These are phyloP conservation scores for Cranoglanis bouderius DNA, from an alignment of 2,113 vertebrate genomes.

Conservation along the genomic window DNA sequence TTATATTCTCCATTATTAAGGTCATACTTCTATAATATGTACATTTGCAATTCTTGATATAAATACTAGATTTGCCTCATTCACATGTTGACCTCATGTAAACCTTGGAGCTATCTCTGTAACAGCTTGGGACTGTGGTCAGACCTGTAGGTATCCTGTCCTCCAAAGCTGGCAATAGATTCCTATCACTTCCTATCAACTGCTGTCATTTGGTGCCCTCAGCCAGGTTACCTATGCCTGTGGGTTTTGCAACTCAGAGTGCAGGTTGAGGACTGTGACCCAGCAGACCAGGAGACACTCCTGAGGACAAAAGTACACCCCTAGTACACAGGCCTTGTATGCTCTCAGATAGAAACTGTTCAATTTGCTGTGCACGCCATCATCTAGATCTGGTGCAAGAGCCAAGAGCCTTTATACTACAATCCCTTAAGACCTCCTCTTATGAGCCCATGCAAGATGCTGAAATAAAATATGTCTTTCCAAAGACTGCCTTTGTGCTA, in stretches of 20 bases:
- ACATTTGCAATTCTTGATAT: not conserved
- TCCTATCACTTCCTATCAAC: not conserved
- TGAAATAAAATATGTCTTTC: no score
- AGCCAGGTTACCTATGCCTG: not conserved
- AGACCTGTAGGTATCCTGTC: not conserved
- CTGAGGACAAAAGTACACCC: not conserved
- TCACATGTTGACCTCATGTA: not conserved
- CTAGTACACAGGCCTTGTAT: not conserved
- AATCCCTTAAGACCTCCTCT: no score
- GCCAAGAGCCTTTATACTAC: no score
- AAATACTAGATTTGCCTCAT: not conserved
- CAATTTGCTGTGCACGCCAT: not conserved
- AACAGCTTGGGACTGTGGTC: not conserved
- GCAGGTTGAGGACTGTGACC: not conserved
- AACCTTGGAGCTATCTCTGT: not conserved
- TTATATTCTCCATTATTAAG: not conserved
- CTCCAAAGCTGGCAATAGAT: not conserved
- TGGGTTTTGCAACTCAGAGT: not conserved
- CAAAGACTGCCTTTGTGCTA: no score
- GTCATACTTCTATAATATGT: not conserved
- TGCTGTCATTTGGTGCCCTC: not conserved
- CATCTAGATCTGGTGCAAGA: not conserved
- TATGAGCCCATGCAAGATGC: no score
- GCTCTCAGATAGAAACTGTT: not conserved
- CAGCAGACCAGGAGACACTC: not conserved